Evolutionary conservation across 2,797 vertebrate genomes (phyloP), one percentile per base, ranked within the genome.

Genomic region (Carapus acus): DNA sequence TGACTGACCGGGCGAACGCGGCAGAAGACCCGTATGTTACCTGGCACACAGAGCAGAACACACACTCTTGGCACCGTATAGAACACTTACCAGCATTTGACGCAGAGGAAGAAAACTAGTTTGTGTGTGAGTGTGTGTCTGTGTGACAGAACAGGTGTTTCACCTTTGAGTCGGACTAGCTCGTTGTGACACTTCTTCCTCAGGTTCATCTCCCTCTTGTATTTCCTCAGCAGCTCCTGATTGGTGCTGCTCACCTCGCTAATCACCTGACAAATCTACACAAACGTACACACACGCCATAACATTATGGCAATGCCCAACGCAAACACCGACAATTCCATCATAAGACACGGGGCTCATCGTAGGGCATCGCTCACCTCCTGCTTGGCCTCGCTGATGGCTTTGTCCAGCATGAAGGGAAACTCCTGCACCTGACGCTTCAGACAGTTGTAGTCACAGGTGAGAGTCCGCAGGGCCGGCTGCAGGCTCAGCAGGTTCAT

Each of bases 141-240:
- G 13, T 12, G 3, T 11, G 19, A 9, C 17, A 15, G 19, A 50
- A 67, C 38, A 0, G 11, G n/a, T n/a, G n/a, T n/a, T n/a, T n/a
- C n/a, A 96, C 96, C 96, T 92, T 92, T 93, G 46, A 97, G 89
- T 47, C 90, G 89, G 61, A 98, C 93, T n/a, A 98, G 87, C 74
- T 98, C 93, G 0, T 98, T 93, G 88, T 98, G 96, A 62, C 93
- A 96, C 52, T 95, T 97, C 86, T 98, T 98, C 69, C 95, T 91
- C 69, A 97, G 89, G 79, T 94, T 93, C 84, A 98, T 91, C 76
- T 97, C 96, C 19, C 91, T 71, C 57, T 93, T 93, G 82, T 98
- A 98, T 78, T 96, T 97, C 16, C 88, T 81, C 74, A 97, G 87
- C 43, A 98, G 90, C 70, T 96, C 94, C 77, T 88, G 89, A 79